phyloP scores from a whole-genome alignment of 1,140 invertebrate genomes.

The Drosophila ohnishii region DNA sequence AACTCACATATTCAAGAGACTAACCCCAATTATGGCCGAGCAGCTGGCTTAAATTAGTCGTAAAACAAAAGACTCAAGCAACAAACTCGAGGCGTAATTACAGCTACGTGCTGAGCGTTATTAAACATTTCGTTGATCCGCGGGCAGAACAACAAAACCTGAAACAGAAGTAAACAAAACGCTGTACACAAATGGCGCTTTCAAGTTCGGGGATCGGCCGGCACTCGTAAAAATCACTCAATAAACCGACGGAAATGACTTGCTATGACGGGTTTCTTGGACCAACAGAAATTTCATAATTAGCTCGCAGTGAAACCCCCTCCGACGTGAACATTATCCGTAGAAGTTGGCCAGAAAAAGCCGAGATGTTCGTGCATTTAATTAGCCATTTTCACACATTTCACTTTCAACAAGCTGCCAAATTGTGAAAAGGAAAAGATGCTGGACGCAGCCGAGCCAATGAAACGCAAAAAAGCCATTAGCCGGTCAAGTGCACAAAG shows the following conservation, averaged over 20 bases:
- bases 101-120: slow-evolving; percentile 62
- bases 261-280: slow-evolving; percentile 27
- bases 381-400: slow-evolving; percentile 80
- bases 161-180: slow-evolving; percentile 44
- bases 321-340: slow-evolving; percentile 45
- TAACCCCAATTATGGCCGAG: slow-evolving; percentile 51
- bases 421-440: slow-evolving; percentile 64
- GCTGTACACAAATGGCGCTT: slow-evolving; percentile 19
- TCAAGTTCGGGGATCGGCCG: slow-evolving; percentile 33
- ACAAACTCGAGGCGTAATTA: slow-evolving; percentile 66
- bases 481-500: slow-evolving; percentile 67
- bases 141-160: slow-evolving; percentile 23
- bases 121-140: slow-evolving; percentile 42
- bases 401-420: slow-evolving; percentile 80
- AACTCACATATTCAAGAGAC: slow-evolving; percentile 18
- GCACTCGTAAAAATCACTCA: slow-evolving; percentile 58
- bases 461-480: slow-evolving; percentile 80
- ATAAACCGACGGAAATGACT: slow-evolving; percentile 66
- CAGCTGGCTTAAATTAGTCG: slow-evolving; percentile 50
- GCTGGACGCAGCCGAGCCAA: slow-evolving; percentile 30
- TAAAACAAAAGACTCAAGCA: slow-evolving; percentile 76
- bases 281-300: slow-evolving; percentile 59
- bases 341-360: slow-evolving; percentile 13
- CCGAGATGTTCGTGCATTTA: slow-evolving; percentile 59
- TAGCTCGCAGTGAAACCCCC: slow-evolving; percentile 46